Percentiles rank a stretch among this genome's conserved stretches.
Evolutionary conservation across 2,113 vertebrate genomes (phyloP).

Genomic region (Marcusenius ussheri): DNA sequence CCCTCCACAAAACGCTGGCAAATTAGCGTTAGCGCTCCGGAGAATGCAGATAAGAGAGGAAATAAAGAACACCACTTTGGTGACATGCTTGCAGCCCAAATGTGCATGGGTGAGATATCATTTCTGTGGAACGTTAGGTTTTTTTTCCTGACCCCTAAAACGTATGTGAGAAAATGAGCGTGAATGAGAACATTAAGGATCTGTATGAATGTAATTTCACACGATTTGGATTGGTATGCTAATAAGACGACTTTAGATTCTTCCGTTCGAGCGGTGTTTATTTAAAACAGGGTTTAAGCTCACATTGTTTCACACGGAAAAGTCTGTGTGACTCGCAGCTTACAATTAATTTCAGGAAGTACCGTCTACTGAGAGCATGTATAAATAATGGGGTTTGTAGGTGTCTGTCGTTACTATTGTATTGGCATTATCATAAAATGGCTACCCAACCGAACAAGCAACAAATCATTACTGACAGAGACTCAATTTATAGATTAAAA

Average conservation of each 20-base stretch:
- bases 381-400: neutral
- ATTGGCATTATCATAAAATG: constrained; percentile 1
- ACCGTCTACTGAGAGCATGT: neutral
- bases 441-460: neutral
- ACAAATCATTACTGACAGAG: neutral
- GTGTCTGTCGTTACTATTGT: neutral
- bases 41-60: neutral
- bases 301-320: neutral
- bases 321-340: neutral
- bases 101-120: neutral
- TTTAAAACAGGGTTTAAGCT: neutral
- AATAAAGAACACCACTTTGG: neutral
- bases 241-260: neutral
- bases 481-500: neutral
- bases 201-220: constrained; percentile 1
- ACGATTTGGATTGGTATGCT: neutral
- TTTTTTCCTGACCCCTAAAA: neutral
- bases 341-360: neutral
- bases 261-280: neutral
- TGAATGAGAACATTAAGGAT: neutral
- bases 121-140: neutral
- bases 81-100: neutral
- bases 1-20: neutral
- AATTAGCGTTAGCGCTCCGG: neutral
- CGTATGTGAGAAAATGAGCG: neutral